phyloP scores from a whole-genome alignment of 2,113 vertebrate genomes.

The Colinus virginianus region DNA sequence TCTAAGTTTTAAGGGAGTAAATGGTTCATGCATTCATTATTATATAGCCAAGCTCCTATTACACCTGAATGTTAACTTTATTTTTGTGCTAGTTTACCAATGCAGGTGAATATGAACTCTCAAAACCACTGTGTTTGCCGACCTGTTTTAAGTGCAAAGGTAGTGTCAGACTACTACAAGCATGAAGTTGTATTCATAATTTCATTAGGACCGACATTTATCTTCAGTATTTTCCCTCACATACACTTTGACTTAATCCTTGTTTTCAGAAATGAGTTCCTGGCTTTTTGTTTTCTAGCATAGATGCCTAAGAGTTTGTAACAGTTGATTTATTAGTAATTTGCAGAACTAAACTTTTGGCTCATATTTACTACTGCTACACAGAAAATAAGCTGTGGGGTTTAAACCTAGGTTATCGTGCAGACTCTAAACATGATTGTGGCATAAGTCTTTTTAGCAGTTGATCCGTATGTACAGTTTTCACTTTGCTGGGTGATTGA shows the following conservation, averaged over 20 bases:
- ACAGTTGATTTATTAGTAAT: not conserved
- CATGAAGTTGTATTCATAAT: not conserved
- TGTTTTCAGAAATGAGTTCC: not conserved
- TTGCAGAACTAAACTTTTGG: not conserved
- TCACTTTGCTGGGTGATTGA: not conserved
- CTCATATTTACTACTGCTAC: not conserved
- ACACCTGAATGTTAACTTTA: conserved; percentile 52
- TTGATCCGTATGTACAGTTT: not conserved
- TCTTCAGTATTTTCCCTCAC: not conserved
- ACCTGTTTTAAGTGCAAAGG: conserved; percentile 7
- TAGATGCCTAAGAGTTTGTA: not conserved
- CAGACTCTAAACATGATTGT: not conserved
- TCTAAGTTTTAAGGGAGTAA: conserved; percentile 55
- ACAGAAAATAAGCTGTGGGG: not conserved
- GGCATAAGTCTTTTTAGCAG: not conserved
- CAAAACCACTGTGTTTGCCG: not conserved
- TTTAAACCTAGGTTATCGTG: not conserved
- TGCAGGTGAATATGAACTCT: conserved; percentile 1
- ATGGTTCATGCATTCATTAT: conserved; percentile 48
- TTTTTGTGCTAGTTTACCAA: conserved; percentile 47
- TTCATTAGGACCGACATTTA: not conserved
- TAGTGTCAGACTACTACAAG: not conserved
- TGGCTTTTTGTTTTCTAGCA: not conserved
- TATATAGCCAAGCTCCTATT: conserved; percentile 24
- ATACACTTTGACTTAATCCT: not conserved